phyloP scores from a whole-genome alignment of 2,797 vertebrate species.

The Urocyon cinereoargenteus region DNA sequence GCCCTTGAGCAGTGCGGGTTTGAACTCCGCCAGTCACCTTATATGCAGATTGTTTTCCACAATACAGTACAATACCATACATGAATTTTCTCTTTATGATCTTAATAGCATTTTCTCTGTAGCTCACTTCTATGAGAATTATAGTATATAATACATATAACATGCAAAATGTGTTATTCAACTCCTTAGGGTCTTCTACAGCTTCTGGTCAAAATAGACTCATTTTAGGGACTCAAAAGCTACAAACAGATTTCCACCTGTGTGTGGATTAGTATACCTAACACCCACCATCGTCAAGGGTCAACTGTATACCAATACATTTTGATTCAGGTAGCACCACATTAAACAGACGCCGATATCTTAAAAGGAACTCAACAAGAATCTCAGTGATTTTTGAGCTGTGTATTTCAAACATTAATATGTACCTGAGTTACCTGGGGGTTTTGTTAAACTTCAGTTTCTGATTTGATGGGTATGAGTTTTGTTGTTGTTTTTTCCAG shows the following conservation, averaged over 20 bases:
- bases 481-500: too few relatives aligned
- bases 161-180: not conserved
- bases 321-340: not conserved
- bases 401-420: not conserved
- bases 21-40: not conserved
- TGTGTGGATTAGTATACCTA: not conserved
- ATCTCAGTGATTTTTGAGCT: not conserved
- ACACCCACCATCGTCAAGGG: not conserved
- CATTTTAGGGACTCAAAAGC: not conserved
- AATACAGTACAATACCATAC: not conserved
- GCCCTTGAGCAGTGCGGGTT: not conserved
- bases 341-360: not conserved
- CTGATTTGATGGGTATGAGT: not conserved
- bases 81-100: not conserved
- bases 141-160: not conserved
- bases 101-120: not conserved
- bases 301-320: not conserved
- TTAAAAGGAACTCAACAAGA: not conserved
- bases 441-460: conserved; percentile 48
- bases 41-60: not conserved
- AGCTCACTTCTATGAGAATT: not conserved
- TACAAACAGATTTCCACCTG: not conserved
- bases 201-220: not conserved
- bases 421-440: not conserved
- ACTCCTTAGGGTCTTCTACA: not conserved